Base-by-base conservation (phyloP, 2,888 invertebrate species). In the Embidobia sp. region DNA sequence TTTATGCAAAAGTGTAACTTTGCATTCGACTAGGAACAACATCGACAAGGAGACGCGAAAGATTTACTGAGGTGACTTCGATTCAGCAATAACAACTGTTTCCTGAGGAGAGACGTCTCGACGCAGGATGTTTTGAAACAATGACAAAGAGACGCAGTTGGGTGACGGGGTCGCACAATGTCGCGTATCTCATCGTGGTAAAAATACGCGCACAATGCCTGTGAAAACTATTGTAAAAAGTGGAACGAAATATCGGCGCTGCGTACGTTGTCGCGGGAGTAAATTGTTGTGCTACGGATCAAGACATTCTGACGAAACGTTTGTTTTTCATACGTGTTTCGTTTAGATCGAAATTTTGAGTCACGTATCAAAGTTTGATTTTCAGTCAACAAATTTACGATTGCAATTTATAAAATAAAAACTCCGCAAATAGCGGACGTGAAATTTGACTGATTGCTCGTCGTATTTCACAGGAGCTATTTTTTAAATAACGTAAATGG, bases 71-170 rank as follows among this genome's bases (percentile, higher is more conserved):
- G 59, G 79, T 77, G 74, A 73, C 75, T 79, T 76, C 78, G 81
- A 81, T 83, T 73, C 64, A 74, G 72, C 79, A 81, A 82, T 82
- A 84, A 83, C 81, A 84, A 82, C 80, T 80, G 79, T 82, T 83
- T 80, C 78, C 74, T 63, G 70, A 73, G 74, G 27, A 59, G 77
- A 66, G 74, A 75, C 70, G 77, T 80, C 78, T 73, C 57, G 70
- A 77, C 66, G 77, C 19, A 66, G 70, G 67, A 74, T 63, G 57
- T 53, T 67, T 46, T 66, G 66, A 70, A 77, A 78, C 55, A 77
- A 67, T 64, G 75, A 55, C 69, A 59, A 64, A 73, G 63, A 49
- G 57, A 40, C 42, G 31, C 13, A 53, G 57, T 16, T 19, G 67
- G 37, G 67, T 37, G 61, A 67, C 67, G 44, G 53, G 66, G 29